These are phyloP conservation scores for Eulemur albifrons DNA, from an alignment of 2,797 vertebrate genomes.

Conservation along the genomic window DNA sequence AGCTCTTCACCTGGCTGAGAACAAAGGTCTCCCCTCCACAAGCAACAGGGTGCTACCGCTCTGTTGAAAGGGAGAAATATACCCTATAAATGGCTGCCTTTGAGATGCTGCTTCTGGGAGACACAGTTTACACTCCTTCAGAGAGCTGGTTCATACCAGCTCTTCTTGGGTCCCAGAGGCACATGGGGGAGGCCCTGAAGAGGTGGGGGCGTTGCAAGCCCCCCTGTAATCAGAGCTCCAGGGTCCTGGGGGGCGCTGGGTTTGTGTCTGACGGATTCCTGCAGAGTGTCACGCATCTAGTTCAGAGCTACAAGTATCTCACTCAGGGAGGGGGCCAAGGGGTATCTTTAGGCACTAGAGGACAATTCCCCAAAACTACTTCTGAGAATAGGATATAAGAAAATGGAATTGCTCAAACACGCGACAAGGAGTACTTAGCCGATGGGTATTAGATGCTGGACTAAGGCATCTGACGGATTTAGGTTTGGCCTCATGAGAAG, in stretches of 20 bases:
- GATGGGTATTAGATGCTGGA: neutral
- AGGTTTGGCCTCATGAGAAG: neutral
- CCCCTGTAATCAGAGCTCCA: accelerated
- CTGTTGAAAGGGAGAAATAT: accelerated
- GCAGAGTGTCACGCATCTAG: neutral
- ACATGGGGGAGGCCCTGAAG: accelerated
- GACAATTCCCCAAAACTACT: neutral
- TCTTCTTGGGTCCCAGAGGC: neutral
- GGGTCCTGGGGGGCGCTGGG: accelerated
- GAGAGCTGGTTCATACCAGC: too few species aligned
- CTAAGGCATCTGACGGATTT: accelerated
- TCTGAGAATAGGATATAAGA: neutral
- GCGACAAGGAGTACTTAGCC: accelerated
- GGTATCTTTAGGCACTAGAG: neutral
- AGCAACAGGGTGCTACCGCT: neutral
- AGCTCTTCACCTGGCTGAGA: neutral
- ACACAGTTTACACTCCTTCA: neutral
- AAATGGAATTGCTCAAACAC: neutral
- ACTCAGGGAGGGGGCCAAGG: neutral
- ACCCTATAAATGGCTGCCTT: neutral
- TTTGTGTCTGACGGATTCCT: neutral
- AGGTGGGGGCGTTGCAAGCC: accelerated
- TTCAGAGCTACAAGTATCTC: neutral
- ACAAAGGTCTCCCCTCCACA: neutral
- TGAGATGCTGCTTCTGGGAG: neutral